These are phyloP conservation scores for Elysia crispata DNA, from an alignment of 2,888 invertebrate species.

Conservation along the genomic window DNA sequence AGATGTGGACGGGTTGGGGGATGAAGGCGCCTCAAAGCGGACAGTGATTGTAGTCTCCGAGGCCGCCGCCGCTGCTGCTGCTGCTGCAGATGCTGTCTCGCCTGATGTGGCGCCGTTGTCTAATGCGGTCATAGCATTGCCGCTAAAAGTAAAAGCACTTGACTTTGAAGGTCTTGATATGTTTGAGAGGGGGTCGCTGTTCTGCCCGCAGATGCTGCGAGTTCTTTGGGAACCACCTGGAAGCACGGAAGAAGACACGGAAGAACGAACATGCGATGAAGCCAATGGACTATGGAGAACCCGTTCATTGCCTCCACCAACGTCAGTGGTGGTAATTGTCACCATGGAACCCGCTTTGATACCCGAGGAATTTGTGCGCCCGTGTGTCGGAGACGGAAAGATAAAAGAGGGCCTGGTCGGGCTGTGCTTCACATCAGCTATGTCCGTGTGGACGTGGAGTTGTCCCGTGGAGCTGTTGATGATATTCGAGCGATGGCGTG, in stretches of 20 bases:
- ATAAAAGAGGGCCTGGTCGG: conserved; percentile 49
- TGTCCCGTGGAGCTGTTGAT: conserved; percentile 52
- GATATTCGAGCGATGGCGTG: conserved; percentile 49
- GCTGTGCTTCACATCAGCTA: conserved; percentile 47
- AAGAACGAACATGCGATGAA: too few species aligned
- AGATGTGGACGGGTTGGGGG: conserved; percentile 67
- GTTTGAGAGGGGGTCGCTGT: too few species aligned
- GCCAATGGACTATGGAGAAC: conserved; percentile 38
- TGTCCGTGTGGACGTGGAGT: conserved; percentile 47
- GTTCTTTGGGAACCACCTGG: neutral
- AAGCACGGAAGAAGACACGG: conserved; percentile 23
- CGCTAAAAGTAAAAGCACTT: too few species aligned
- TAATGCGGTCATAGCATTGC: neutral
- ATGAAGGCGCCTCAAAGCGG: conserved; percentile 75
- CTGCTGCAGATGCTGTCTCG: conserved; percentile 11
- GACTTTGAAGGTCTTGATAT: too few species aligned
- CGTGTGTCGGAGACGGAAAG: conserved; percentile 47
- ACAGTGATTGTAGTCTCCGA: conserved; percentile 69
- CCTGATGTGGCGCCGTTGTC: neutral
- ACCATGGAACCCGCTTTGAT: conserved; percentile 58
- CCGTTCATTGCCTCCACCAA: conserved; percentile 56
- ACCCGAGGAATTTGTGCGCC: conserved; percentile 18
- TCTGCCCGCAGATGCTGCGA: too few species aligned
- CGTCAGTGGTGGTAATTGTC: conserved; percentile 70
- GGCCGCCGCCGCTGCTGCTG: conserved; percentile 50